Evolutionary conservation across 30 jellyfish, hydroid and myxozoan species (phyloP), one percentile per base, ranked within the genome.

Genomic region (Mastigias papua): DNA sequence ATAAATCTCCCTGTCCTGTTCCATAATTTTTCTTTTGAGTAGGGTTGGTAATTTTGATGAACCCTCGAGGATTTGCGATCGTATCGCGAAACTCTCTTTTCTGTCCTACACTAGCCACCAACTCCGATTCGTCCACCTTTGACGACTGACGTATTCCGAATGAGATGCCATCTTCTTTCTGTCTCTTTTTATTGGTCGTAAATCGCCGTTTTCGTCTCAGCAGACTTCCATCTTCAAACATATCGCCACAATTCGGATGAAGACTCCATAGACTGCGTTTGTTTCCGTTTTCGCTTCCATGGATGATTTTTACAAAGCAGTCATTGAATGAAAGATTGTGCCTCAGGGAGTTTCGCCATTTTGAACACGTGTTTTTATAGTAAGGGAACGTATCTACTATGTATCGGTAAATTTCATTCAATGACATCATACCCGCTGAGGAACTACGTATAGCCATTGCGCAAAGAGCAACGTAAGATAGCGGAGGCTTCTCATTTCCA

Each of bases 391-490:
- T 95, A 64, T 86, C 88, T 51, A 69, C 73, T 0, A 95, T 95
- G 60, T 71, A 95, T 28, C 89, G 86, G 69, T 95, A 95, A 0
- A 95, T 95, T 49, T 95, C 95, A 66, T 93, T 90, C 58, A 95
- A 64, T 25, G 99, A 85, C 98, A 95, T 86, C 99, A 95, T 95
- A 54, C 87, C 78, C 25, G 79, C 22, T 1, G 99, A 78, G 1
- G 99, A 90, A 69, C 94, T 90, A 32, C 86, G 98, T 15, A 95
- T 95, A 22, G 99, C 99, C 99, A 95, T 95, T 22, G 98, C 99
- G 65, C 99, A 95, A 25, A 95, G 83, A 8, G 99, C 99, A 23
- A 95, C 99, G 63, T 95, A 95, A 1, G 98, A 88, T 42, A 91
- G 86, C 16, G 99, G 98, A 32, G 99, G 99, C 70, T 95, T 95